Evolutionary conservation across 2,888 invertebrate genomes (phyloP).

Genomic region (Sussaba pulchella): DNA sequence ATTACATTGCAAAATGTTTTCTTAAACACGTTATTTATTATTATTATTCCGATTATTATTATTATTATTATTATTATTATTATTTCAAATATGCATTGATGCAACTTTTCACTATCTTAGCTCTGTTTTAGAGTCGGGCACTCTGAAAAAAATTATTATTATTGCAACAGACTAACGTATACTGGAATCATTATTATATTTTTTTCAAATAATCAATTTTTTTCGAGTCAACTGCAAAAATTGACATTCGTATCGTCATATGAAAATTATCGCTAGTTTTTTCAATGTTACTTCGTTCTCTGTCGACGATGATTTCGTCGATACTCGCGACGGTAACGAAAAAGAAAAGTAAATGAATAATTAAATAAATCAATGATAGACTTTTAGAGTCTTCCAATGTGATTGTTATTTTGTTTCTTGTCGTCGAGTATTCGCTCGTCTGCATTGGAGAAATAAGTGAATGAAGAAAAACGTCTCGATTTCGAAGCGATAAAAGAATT

Average conservation of each 20-base stretch:
- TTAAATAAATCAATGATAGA: no score
- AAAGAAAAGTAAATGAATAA: no score
- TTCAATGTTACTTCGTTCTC: no score
- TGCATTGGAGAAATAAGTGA: slow-evolving; percentile 5
- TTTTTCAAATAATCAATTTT: no score
- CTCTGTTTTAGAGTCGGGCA: slow-evolving; percentile 68
- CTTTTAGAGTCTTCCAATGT: no score
- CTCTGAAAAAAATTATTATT: slow-evolving; percentile 56
- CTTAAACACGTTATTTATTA: slow-evolving; percentile 25
- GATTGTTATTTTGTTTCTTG: slow-evolving; percentile 9
- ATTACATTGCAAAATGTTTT: slow-evolving; percentile 16
- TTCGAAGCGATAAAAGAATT: slow-evolving; percentile 29
- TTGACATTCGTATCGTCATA: background rate
- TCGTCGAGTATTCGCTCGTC: slow-evolving; percentile 7
- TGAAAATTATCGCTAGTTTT: no score
- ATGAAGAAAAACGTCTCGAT: slow-evolving; percentile 27
- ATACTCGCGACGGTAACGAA: no score
- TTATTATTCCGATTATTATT: background rate
- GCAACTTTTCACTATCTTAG: background rate
- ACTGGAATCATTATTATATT: background rate
- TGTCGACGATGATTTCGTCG: no score
- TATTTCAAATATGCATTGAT: slow-evolving; percentile 1
- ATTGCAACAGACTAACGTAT: background rate
- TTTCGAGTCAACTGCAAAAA: background rate
- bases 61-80: background rate